A percentile compares a stretch with the other conserved stretches of the same genome.
phyloP scores from a whole-genome alignment of 1,140 invertebrate species.

The Cherax quadricarinatus region DNA sequence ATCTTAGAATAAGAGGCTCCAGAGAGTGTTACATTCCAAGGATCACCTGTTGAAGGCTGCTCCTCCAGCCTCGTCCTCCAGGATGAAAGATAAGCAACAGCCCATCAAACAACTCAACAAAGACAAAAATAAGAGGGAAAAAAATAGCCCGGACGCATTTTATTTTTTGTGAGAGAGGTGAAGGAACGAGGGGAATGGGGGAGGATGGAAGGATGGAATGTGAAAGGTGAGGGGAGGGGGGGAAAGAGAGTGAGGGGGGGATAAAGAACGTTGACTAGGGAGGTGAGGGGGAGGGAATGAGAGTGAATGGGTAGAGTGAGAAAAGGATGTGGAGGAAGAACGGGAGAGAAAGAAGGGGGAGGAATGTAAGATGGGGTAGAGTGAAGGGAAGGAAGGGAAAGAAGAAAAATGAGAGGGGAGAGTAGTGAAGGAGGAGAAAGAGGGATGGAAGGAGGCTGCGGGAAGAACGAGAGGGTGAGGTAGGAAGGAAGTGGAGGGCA shows the following conservation, averaged over 20 bases:
- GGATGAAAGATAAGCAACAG: conserved; percentile 47
- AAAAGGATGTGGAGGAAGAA: background rate
- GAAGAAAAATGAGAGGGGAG: no score
- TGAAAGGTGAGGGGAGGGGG: no score
- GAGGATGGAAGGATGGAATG: background rate
- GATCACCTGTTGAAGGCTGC: background rate
- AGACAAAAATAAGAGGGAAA: background rate
- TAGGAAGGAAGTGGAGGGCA: no score
- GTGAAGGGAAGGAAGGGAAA: background rate
- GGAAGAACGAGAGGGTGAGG: no score
- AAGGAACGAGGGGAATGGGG: background rate
- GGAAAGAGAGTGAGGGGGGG: background rate
- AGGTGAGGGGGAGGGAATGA: background rate
- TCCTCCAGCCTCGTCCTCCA: background rate
- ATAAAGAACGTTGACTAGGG: background rate
- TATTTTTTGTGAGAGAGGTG: no score
- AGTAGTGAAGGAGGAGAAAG: no score
- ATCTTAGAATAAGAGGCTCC: no score
- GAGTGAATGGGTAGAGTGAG: background rate
- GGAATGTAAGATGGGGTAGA: background rate
- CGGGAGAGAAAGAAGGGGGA: background rate
- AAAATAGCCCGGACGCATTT: background rate
- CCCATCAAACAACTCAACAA: conserved; percentile 38
- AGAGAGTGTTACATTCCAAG: no score
- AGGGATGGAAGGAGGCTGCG: no score